These are phyloP conservation scores for Molothrus ater DNA, from an alignment of 2,797 vertebrate genomes.

Conservation along the genomic window DNA sequence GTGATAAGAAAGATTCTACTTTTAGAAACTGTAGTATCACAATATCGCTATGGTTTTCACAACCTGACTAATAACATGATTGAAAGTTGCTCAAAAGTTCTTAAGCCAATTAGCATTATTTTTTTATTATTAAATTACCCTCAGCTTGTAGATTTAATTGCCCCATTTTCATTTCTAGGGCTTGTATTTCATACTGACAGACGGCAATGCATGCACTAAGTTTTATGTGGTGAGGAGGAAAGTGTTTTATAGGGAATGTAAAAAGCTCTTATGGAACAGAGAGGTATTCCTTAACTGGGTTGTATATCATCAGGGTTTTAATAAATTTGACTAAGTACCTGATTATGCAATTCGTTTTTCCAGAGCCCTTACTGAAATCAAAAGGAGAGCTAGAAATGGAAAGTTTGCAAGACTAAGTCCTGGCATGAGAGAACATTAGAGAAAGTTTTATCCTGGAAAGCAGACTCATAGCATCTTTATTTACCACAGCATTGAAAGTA, in stretches of 20 bases:
- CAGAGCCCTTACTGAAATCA: background rate
- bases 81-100: background rate
- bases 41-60: background rate
- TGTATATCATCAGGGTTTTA: conserved; percentile 55
- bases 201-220: background rate
- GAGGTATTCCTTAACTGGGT: conserved; percentile 45
- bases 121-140: conserved; percentile 41
- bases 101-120: conserved; percentile 22
- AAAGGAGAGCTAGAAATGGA: background rate
- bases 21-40: background rate
- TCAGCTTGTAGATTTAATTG: conserved; percentile 26
- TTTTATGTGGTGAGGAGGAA: conserved; percentile 45
- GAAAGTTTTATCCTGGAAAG: background rate
- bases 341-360: background rate
- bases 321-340: conserved; percentile 27
- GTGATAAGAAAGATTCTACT: background rate
- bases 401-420: background rate
- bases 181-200: conserved; percentile 5
- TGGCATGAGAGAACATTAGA: background rate
- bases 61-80: background rate
- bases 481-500: background rate
- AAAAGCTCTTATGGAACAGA: conserved; percentile 37
- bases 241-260: conserved; percentile 56
- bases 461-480: background rate
- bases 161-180: conserved; percentile 21